Percentiles rank a stretch among this genome's conserved stretches.
Conservation (phyloP, 2,113 vertebrate species). For the Stictonetta naevosa region DNA sequence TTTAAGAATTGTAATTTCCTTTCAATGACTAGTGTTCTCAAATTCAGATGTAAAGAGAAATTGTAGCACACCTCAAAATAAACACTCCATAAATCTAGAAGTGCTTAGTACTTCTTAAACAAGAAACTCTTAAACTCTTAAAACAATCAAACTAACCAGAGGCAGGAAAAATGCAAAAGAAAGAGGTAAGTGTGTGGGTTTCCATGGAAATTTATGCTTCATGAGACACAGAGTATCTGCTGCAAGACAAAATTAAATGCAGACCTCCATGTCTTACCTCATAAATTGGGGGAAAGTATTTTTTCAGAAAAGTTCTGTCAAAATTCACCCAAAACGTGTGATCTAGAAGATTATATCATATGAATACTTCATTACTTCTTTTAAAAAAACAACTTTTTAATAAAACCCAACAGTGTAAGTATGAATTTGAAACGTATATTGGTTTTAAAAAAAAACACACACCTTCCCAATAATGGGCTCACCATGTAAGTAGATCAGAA, state of each 20-base stretch:
- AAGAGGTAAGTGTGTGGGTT: not conserved
- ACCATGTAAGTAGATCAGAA: not conserved
- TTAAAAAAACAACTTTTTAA: not conserved
- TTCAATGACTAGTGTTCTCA: not conserved
- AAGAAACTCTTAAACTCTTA: no score
- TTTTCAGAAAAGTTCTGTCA: not conserved
- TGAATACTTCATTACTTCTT: accelerated
- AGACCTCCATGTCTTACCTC: not conserved
- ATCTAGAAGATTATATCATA: not conserved
- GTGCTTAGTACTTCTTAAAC: not conserved
- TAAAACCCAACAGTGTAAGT: not conserved
- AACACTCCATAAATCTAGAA: not conserved
- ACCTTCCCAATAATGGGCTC: not conserved
- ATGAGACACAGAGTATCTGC: not conserved
- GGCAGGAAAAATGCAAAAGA: not conserved
- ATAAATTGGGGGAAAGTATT: not conserved
- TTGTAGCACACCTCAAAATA: not conserved
- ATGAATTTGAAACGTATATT: not conserved
- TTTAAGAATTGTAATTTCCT: not conserved
- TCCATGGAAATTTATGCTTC: not conserved
- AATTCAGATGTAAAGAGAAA: not conserved
- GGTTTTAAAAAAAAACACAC: not conserved
- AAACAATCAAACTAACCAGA: not conserved
- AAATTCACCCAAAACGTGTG: not conserved
- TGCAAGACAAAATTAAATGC: not conserved